Evolutionary conservation across 2,888 invertebrate genomes (phyloP).

Genomic region (Galerucella calmariensis): DNA sequence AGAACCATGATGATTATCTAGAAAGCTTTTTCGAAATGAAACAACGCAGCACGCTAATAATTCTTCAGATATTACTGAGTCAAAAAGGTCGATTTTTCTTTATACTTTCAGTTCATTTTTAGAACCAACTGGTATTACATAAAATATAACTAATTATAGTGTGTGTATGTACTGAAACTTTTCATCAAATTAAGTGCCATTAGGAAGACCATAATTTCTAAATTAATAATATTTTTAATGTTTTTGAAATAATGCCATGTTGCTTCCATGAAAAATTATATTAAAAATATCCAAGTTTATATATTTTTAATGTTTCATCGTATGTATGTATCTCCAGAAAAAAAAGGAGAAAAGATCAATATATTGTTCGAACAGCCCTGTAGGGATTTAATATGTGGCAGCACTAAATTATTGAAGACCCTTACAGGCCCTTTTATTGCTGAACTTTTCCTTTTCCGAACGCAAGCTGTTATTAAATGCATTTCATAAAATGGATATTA

Average conservation of each 20-base stretch:
- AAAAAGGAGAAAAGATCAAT: constrained; percentile 22
- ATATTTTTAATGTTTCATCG: constrained; percentile 12
- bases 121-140: not conserved
- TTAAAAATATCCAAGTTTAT: too few species aligned
- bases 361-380: constrained; percentile 27
- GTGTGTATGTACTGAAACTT: too few species aligned
- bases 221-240: too few species aligned
- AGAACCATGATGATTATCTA: constrained; percentile 35
- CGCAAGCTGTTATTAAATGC: constrained; percentile 26
- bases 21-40: constrained; percentile 28
- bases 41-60: not conserved
- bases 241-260: too few species aligned
- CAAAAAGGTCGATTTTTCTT: not conserved
- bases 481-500: constrained; percentile 26
- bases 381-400: constrained; percentile 35
- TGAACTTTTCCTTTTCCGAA: constrained; percentile 38
- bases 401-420: constrained; percentile 44
- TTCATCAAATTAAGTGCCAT: too few species aligned
- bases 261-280: too few species aligned
- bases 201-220: too few species aligned
- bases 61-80: not conserved
- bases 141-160: too few species aligned
- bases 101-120: not conserved
- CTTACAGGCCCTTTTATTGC: constrained; percentile 41
- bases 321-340: not conserved